phyloP scores from a whole-genome alignment of 2,797 vertebrate genomes.

The Myripristis murdjan region DNA sequence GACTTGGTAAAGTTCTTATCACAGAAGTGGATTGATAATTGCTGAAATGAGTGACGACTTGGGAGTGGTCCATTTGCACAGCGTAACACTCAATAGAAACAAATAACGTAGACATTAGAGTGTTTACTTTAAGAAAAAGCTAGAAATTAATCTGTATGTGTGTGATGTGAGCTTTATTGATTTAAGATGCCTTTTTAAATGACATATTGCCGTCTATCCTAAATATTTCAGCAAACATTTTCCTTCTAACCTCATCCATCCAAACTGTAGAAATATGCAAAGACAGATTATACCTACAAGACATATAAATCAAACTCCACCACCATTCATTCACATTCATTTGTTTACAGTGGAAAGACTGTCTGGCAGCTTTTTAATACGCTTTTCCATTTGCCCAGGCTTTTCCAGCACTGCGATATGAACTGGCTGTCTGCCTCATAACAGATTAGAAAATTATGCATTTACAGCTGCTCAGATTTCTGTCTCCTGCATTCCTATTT shows the following conservation, averaged over 20 bases:
- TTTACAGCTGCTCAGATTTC: conserved; percentile 79
- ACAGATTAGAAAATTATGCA: conserved; percentile 79
- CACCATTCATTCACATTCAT: conserved; percentile 56
- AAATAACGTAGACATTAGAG: background rate
- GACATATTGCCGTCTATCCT: conserved; percentile 7
- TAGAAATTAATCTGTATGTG: background rate
- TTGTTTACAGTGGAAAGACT: conserved; percentile 73
- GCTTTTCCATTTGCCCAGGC: conserved; percentile 67
- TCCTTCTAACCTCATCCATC: conserved; percentile 20
- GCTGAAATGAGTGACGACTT: background rate
- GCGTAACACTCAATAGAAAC: background rate
- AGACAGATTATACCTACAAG: conserved; percentile 38
- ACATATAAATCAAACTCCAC: conserved; percentile 42
- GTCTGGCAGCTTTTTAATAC: conserved; percentile 69
- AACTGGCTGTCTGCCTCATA: conserved; percentile 69
- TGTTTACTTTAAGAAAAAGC: background rate
- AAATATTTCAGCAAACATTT: conserved; percentile 36
- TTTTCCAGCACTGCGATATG: conserved; percentile 64
- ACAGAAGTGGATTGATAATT: background rate
- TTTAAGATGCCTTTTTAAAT: conserved; percentile 6
- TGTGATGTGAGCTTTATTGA: background rate
- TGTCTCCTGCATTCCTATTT: conserved; percentile 75
- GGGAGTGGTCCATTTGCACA: background rate
- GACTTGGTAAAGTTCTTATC: background rate
- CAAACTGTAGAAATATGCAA: conserved; percentile 25